A percentile compares a stretch with the other conserved stretches of the same genome.
These are phyloP conservation scores for Netelia fuscicornis DNA, from an alignment of 2,888 invertebrate species.

Conservation along the genomic window DNA sequence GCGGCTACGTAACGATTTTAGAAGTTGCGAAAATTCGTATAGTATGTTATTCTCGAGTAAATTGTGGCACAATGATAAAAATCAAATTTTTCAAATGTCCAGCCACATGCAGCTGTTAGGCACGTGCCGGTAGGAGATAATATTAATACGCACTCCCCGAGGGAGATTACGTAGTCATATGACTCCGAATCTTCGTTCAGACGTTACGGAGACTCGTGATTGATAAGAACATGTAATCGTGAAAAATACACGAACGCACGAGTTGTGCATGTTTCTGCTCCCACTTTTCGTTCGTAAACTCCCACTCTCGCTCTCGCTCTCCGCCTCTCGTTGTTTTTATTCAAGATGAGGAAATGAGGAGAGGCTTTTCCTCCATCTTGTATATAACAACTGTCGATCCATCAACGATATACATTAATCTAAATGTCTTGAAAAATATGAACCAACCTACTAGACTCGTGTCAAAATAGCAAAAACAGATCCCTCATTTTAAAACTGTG, in stretches of 20 bases:
- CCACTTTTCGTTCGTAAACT: background rate
- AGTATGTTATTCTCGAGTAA: no score
- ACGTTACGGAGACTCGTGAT: constrained; percentile 65
- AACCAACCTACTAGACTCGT: background rate
- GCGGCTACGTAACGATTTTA: background rate
- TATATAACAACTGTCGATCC: constrained; percentile 21
- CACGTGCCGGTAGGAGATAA: constrained; percentile 55
- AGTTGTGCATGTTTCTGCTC: constrained; percentile 32
- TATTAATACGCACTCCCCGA: constrained; percentile 10
- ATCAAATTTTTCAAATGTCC: constrained; percentile 13
- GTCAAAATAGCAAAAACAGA: background rate
- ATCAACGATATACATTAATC: background rate
- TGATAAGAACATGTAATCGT: constrained; percentile 57
- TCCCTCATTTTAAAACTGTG: background rate
- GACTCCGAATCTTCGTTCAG: constrained; percentile 61
- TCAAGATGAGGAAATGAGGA: background rate
- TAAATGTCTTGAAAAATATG: background rate
- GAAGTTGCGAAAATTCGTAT: no score
- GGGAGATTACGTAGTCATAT: constrained; percentile 60
- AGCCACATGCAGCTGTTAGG: constrained; percentile 49
- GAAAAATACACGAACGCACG: constrained; percentile 22
- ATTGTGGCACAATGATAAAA: background rate
- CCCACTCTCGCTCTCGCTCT: no score
- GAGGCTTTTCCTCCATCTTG: background rate
- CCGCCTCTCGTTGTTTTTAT: background rate